Percentiles rank a stretch among this genome's conserved stretches.
phyloP scores from a whole-genome alignment of 2,888 invertebrate species.

The Platycnemis pennipes region DNA sequence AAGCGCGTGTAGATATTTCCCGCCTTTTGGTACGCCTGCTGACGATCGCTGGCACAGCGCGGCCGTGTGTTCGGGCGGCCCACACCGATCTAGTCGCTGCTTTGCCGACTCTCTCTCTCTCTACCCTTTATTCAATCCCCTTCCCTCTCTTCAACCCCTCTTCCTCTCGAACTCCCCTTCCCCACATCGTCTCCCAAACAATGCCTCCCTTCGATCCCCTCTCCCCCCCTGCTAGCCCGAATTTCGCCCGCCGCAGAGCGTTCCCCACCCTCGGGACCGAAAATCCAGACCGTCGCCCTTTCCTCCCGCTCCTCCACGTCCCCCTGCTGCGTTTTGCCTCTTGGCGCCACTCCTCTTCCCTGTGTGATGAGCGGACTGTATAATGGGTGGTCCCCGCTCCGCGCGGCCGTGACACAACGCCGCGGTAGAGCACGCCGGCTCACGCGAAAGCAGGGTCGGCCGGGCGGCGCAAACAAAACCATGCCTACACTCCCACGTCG shows the following conservation, averaged over 20 bases:
- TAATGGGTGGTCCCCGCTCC: constrained; percentile 48
- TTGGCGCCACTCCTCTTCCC: constrained; percentile 56
- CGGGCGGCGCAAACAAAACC: constrained; percentile 36
- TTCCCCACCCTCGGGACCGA: background rate
- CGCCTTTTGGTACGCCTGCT: background rate
- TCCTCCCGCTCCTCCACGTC: background rate
- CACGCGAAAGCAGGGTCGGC: constrained; percentile 40
- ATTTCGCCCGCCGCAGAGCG: background rate
- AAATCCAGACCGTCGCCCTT: background rate
- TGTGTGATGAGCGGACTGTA: constrained; percentile 55
- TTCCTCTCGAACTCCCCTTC: background rate
- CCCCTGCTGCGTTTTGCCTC: constrained; percentile 53
- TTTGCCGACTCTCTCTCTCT: background rate
- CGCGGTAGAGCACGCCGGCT: constrained; percentile 9
- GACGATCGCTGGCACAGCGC: background rate
- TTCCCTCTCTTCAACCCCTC: background rate
- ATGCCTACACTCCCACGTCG: background rate
- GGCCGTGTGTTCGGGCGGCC: background rate
- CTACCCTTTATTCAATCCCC: constrained; percentile 17
- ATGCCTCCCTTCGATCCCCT: background rate
- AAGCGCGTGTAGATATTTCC: background rate
- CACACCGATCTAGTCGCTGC: too few relatives aligned
- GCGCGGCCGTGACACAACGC: constrained; percentile 26
- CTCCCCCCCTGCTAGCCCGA: background rate
- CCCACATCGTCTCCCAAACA: background rate